These are phyloP conservation scores for Amphibalanus amphitrite DNA, from an alignment of 1,140 invertebrate genomes.

Conservation along the genomic window DNA sequence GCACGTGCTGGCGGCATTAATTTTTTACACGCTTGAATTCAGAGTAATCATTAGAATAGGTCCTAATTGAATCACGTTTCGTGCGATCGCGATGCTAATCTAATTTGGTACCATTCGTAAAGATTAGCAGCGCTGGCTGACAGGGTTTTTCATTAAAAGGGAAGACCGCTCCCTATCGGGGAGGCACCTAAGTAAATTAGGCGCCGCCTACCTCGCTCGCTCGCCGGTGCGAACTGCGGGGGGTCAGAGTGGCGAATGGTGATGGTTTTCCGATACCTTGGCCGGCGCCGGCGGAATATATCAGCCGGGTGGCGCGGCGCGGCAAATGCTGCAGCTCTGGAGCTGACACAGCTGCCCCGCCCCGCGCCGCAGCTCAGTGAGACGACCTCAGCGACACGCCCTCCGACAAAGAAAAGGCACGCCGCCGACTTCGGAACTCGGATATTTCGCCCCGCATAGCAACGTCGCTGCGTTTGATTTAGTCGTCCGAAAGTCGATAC, in stretches of 20 bases:
- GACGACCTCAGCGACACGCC: too few species aligned
- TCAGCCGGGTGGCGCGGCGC: too few species aligned
- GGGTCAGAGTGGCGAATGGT: background rate
- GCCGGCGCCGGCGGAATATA: too few species aligned
- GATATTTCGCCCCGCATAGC: too few species aligned
- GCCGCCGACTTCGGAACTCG: too few species aligned
- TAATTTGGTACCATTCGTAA: constrained; percentile 1
- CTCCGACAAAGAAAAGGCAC: too few species aligned
- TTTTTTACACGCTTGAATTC: background rate
- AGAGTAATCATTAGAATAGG: background rate
- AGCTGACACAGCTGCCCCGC: too few species aligned
- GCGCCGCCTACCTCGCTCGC: background rate
- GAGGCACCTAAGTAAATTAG: background rate
- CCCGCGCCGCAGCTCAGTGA: too few species aligned
- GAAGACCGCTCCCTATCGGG: background rate
- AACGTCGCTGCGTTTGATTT: too few species aligned
- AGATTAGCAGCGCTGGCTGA: background rate
- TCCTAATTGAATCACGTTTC: background rate
- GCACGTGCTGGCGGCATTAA: background rate
- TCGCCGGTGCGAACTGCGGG: background rate
- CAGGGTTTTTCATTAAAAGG: background rate
- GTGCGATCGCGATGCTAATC: background rate
- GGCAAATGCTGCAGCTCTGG: too few species aligned
- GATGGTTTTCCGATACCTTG: background rate
- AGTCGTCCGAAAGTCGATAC: too few species aligned